Evolutionary conservation across 2,888 invertebrate species (phyloP).

Genomic region (Amphiduros pacificus): DNA sequence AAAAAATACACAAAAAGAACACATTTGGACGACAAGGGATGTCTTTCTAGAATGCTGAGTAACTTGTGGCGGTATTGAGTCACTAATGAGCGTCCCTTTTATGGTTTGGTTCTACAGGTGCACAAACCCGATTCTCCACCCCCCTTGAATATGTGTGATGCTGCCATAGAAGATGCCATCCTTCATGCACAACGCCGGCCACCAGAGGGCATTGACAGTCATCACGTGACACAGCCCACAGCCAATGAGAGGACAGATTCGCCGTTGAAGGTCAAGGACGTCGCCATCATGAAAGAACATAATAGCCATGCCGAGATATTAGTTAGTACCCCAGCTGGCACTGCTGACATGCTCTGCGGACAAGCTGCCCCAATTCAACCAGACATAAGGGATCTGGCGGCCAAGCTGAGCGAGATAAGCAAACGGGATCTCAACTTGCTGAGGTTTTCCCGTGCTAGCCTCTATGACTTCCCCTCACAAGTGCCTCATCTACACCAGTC

Average conservation of each 20-base stretch:
- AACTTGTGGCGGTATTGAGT: too few species aligned
- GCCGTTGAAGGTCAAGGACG: not conserved
- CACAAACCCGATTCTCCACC: slow-evolving; percentile 9
- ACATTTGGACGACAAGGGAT: too few species aligned
- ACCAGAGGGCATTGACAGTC: slow-evolving; percentile 5
- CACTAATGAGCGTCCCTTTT: slow-evolving; percentile 14
- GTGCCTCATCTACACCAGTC: slow-evolving; percentile 12
- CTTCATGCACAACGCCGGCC: too few species aligned
- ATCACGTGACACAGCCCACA: too few species aligned
- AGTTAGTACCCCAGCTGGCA: not conserved
- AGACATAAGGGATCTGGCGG: not conserved
- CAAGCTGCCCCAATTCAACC: too few species aligned
- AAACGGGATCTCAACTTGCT: slow-evolving; percentile 21
- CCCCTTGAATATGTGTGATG: too few species aligned
- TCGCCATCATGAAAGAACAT: not conserved
- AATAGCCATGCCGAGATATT: not conserved
- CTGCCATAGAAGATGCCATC: too few species aligned
- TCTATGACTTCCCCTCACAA: slow-evolving; percentile 25
- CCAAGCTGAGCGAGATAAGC: slow-evolving; percentile 11
- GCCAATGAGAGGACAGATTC: not conserved
- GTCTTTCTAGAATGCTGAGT: too few species aligned
- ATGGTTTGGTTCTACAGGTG: slow-evolving; percentile 19
- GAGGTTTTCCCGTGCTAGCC: not conserved
- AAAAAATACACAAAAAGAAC: too few species aligned
- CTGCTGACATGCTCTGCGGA: not conserved